Base-by-base conservation (phyloP, 2,113 vertebrate genomes). In the Clupea harengus region DNA sequence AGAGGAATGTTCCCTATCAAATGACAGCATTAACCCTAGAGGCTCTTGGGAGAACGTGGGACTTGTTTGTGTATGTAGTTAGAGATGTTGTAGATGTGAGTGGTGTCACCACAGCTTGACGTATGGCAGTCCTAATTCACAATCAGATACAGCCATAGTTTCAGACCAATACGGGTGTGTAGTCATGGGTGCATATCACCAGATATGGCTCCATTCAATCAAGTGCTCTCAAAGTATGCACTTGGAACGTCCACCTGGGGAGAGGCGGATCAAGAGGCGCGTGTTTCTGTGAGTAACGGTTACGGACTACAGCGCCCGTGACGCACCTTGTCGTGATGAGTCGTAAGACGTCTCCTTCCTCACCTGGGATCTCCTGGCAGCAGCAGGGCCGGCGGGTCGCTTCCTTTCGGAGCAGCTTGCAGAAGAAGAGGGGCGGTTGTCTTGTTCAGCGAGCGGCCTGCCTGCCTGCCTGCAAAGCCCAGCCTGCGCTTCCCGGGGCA, bases 401-500 rank as follows among this genome's bases (percentile, higher is more conserved):
- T 54, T 20, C 52, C n/a, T n/a, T 17, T 54, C 18, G 15, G 54
- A 22, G 72, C 10, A 78, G 67, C 67, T 67, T 39, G 67, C 67
- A 75, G 67, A 75, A 75, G 72, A 39, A 39, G 72, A 78, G 25
- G 32, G 28, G 72, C 64, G 72, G n/a, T 4, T 60, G 18, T 60
- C 6, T 22, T 13, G 39, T 9, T 28, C 64, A 32, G 1, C 32
- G 28, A 75, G 25, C 13, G 28, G 57, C 20, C 17, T 22, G 54
- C n/a, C 64, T n/a, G 1, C 45, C 25, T 28, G 52, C 47, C 28
- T n/a, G 78, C 81, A 45, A 85, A 87, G 44, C 72, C 72, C 72
- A 78, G 72, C 11, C 72, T 84, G 64, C 7, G 45, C 39, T 45
- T 81, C 45, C 50, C 47, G 13, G 28, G 72, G 72, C 89, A 90